Evolutionary conservation across 2,888 invertebrate genomes (phyloP), one percentile per base, ranked within the genome.

Genomic region (Drosophila niveifrons): DNA sequence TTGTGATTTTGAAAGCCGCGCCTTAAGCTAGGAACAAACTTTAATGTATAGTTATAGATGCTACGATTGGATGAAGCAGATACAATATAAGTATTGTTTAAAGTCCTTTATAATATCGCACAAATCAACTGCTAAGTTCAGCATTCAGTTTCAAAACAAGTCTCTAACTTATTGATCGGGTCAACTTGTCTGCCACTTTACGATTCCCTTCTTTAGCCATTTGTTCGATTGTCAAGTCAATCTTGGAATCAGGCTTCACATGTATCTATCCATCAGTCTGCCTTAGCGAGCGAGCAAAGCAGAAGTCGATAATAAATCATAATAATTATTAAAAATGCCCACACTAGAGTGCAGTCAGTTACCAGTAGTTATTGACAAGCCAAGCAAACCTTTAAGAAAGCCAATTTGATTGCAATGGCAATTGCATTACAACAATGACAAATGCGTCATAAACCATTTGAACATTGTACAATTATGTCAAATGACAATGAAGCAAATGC

Each of bases 251-350:
- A 47, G 13, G 10, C 55, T 34, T 58, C 36, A 47, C 13, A 18
- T 57, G 47, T 23, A 47, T 31, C 23, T 23, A 47, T 31, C 23
- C 23, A 28, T 17, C 23, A 11, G 41, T 47, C 34, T 48, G 15
- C 23, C 51, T 47, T 56, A 43, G 23, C 9, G 11, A 8, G 39
- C 28, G 41, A 71, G 55, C 18, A n/a, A n/a, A n/a, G 48, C 63
- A 71, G 64, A 44, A 53, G 63, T 75, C 57, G 50, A 72, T 63
- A 53, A 80, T 80, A 80, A 82, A 82, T 82, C 81, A 73, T 66
- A 66, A 77, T 72, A 66, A 66, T 77, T 71, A 75, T 68, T 71
- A 48, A 41, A 52, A 69, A 69, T 62, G 58, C 73, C 69, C 69
- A 78, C 76, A 73, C 64, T 2, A 50, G n/a, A n/a, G 36, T 36